Evolutionary conservation across 2,113 vertebrate genomes (phyloP).

Genomic region (Craseonycteris thonglongyai): DNA sequence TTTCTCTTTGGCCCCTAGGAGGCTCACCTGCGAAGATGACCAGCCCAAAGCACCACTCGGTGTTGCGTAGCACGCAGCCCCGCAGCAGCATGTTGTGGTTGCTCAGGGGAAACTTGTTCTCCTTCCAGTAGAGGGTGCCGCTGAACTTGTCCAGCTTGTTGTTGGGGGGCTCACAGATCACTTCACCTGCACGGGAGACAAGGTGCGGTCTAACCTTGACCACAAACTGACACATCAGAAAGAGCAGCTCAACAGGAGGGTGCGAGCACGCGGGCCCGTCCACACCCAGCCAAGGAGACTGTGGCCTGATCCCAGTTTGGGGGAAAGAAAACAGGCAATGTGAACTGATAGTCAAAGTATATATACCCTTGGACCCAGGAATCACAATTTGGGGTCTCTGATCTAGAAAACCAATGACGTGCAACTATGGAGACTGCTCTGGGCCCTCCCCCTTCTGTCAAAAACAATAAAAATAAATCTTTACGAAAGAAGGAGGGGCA

Average conservation of each 20-base stretch:
- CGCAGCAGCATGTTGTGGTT: constrained; percentile 95
- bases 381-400: not conserved
- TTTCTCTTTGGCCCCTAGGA: rapidly evolving
- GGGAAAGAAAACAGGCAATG: not conserved
- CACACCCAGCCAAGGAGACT: not conserved
- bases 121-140: constrained; percentile 90
- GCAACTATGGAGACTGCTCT: no score
- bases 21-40: constrained; percentile 92
- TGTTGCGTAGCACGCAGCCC: constrained; percentile 95
- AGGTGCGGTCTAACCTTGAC: no score
- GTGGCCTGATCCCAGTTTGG: not conserved
- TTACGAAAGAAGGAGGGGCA: not conserved
- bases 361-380: not conserved
- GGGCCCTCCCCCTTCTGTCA: no score
- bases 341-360: not conserved
- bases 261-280: not conserved
- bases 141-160: constrained; percentile 95
- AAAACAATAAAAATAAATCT: no score
- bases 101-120: constrained; percentile 86
- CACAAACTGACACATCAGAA: not conserved
- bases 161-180: constrained; percentile 94
- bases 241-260: not conserved
- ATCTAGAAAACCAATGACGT: no score
- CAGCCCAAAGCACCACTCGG: constrained; percentile 94
- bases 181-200: constrained; percentile 82